A percentile compares a stretch with the other conserved stretches of the same genome.
phyloP scores from a whole-genome alignment of 2,113 vertebrate genomes.

The human region DNA sequence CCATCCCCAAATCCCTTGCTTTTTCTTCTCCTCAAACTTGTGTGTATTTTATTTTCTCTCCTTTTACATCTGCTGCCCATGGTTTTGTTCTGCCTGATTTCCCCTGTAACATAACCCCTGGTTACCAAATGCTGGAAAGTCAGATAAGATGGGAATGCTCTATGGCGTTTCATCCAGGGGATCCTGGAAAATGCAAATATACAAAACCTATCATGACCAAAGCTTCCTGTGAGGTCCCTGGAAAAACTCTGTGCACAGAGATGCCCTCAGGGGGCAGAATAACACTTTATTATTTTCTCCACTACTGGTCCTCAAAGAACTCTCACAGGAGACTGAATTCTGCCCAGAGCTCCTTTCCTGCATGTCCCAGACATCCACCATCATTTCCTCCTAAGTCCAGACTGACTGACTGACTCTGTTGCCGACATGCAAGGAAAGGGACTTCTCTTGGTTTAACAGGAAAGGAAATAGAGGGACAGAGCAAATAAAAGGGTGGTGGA shows the following conservation, averaged over 20 bases:
- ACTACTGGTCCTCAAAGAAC: too few relatives aligned
- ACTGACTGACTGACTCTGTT: neutral
- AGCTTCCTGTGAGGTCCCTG: neutral
- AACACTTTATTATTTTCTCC: neutral
- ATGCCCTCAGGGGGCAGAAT: too few relatives aligned
- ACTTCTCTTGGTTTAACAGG: neutral
- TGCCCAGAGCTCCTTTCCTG: neutral
- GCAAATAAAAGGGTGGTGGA: neutral
- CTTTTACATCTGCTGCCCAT: too few relatives aligned
- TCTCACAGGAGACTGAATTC: too few relatives aligned
- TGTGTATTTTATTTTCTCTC: neutral
- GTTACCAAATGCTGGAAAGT: too few relatives aligned
- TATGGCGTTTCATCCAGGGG: neutral
- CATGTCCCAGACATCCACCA: neutral
- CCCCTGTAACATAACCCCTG: accelerated
- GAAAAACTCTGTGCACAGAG: neutral
- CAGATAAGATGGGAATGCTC: accelerated
- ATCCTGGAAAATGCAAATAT: accelerated
- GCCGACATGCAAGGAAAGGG: neutral
- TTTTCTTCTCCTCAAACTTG: neutral
- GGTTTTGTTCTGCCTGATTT: too few relatives aligned
- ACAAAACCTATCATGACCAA: accelerated
- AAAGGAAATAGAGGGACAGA: neutral
- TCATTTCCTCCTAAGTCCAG: neutral
- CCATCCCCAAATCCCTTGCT: neutral